Evolutionary conservation across 2,888 invertebrate genomes (phyloP), one percentile per base, ranked within the genome.

Genomic region (Cephus pulcher): DNA sequence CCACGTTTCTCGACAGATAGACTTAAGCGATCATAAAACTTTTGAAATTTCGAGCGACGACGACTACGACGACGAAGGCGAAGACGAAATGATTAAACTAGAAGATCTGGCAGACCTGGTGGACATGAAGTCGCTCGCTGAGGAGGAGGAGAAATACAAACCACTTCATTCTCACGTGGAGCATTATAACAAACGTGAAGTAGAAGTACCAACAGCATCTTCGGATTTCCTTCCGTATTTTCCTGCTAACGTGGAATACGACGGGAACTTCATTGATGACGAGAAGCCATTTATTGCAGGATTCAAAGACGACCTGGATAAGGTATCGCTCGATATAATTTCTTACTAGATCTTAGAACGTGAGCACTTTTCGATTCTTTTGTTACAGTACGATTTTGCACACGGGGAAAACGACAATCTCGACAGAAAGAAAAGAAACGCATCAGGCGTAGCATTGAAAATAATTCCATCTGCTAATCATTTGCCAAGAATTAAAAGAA

Each of bases 11-110:
- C 56, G 23, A 68, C 56, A 89, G 89, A 81, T 87, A 4, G 82
- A 86, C 76, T 79, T 88, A 15, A 80, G 78, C 2, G 85, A 90
- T 75, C 79, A 81, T 11, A 83, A 87, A 77, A 82, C 82, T 11
- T 90, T 88, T 73, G 86, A 88, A 23, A 87, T 91, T 76, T 81
- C 86, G 56, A 84, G 91, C 30, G 90, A 87, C 70, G 90, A 90
- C 73, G 87, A 91, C 56, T 86, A 91, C 79, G 89, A 74, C 78
- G 90, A 89, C 30, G 90, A 91, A 37, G 86, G 81, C 34, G 92
- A 93, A 82, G 92, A 92, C 80, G 92, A 92, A 87, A 91, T 92
- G 88, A 91, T 92, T 80, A 84, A 89, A 75, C 81, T 84, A 11
- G 78, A 79, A 6, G 89, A 92, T 78, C 83, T 91, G 35, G 77